Evolutionary conservation across 64 coral and sea anemone species (phyloP).

Genomic region (Montipora efflorescens): DNA sequence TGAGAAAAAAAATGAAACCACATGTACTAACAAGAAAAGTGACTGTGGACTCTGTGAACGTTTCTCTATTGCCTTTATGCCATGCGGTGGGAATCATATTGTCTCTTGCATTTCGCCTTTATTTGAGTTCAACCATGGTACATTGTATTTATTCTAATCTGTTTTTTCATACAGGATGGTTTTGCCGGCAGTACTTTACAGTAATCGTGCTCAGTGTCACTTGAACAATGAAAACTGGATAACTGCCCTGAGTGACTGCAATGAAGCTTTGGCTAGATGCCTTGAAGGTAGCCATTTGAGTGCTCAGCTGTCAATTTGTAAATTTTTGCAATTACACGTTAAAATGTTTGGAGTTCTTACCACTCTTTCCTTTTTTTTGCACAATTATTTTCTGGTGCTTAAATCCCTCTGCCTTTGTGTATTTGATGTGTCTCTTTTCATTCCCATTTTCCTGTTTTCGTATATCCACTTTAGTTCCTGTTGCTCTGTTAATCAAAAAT

Average conservation of each 20-base stretch:
- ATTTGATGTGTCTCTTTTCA: background rate
- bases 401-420: background rate
- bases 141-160: background rate
- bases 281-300: conserved; percentile 76
- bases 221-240: conserved; percentile 81
- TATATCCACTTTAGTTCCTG: too few relatives aligned
- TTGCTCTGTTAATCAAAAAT: background rate
- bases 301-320: too few relatives aligned
- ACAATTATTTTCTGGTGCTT: too few relatives aligned
- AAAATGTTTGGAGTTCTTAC: too few relatives aligned
- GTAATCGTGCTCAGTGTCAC: conserved; percentile 92
- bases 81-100: too few relatives aligned
- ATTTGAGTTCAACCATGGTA: background rate
- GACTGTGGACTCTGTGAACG: too few relatives aligned
- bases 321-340: too few relatives aligned
- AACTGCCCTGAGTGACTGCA: conserved; percentile 76
- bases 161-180: conserved; percentile 67
- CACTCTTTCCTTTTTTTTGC: too few relatives aligned
- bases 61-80: too few relatives aligned
- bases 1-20: too few relatives aligned
- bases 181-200: conserved; percentile 85
- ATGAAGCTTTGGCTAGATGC: conserved; percentile 89
- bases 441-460: background rate
- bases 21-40: too few relatives aligned
- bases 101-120: background rate